These are phyloP conservation scores for Vanacampus margaritifer DNA, from an alignment of 2,113 vertebrate genomes.

Conservation along the genomic window DNA sequence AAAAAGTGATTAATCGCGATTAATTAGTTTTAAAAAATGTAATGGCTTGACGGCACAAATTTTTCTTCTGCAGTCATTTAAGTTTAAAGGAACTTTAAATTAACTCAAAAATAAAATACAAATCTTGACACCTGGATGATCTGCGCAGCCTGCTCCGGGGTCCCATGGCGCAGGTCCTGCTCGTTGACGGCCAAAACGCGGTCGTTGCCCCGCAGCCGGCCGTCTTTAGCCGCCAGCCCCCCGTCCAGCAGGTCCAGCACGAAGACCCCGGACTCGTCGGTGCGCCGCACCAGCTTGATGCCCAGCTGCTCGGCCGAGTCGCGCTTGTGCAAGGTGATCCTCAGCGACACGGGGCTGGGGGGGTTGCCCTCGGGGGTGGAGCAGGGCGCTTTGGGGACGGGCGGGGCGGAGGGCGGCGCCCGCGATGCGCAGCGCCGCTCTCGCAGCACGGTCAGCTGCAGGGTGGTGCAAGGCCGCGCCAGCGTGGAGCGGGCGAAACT, in stretches of 20 bases:
- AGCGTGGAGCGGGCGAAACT: constrained; percentile 87
- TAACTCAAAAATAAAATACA: too few species aligned
- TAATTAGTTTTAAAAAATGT: too few species aligned
- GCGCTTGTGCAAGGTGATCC: constrained; percentile 86
- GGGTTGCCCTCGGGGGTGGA: constrained; percentile 77
- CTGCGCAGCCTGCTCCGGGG: constrained; percentile 92
- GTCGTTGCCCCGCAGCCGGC: constrained; percentile 89
- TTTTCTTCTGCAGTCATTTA: too few species aligned
- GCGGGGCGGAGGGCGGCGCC: constrained; percentile 47
- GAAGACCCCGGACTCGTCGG: constrained; percentile 91
- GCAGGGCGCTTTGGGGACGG: constrained; percentile 63
- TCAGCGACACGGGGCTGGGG: constrained; percentile 77
- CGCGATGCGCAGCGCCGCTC: constrained; percentile 87
- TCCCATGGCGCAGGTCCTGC: constrained; percentile 90
- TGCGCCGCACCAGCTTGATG: constrained; percentile 93
- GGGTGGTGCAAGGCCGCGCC: constrained; percentile 83
- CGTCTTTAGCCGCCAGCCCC: constrained; percentile 90
- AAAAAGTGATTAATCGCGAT: too few species aligned
- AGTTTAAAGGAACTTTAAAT: too few species aligned
- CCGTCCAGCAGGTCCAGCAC: constrained; percentile 93
- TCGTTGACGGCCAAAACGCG: constrained; percentile 91
- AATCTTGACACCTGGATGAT: constrained; percentile 83
- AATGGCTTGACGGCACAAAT: too few species aligned
- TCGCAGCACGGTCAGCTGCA: constrained; percentile 89
- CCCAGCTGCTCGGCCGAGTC: constrained; percentile 93